Evolutionary conservation across 2,888 invertebrate genomes (phyloP), one percentile per base, ranked within the genome.

Genomic region (Allacma fusca): DNA sequence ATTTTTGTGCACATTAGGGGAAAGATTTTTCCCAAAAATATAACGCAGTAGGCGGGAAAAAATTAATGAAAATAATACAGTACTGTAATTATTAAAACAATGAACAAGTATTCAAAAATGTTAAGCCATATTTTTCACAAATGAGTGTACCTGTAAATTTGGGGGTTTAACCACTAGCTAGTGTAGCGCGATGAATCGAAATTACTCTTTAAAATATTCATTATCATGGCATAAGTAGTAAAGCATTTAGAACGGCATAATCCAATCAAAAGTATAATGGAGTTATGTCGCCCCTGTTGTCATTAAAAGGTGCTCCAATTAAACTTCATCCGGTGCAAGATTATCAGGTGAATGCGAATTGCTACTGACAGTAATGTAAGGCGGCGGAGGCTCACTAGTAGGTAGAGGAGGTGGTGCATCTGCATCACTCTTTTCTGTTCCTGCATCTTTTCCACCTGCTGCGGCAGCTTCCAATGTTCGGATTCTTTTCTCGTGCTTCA

Each of bases 401-500:
- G 84, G 80, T 40, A 83, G 65, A 65, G 80, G 81, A 40, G 80
- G 81, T 12, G 76, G 50, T 44, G 44, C 76, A 23, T 76, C 76
- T 16, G 65, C 34, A 43, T 75, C 72, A 13, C 1, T 19, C 64
- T 57, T 79, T n/a, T 65, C 67, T 19, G 62, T 62, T 13, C 4
- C 26, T 13, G 26, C 67, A 29, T 7, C 34, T 21, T 29, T 67
- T 9, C 40, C 34, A 19, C 79, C 79, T 23, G 77, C 80, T 64
- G 81, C 78, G 77, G 81, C 83, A 34, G 92, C 92, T 86, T 94
- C 94, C 13, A 94, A 88, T 2, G 93, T 92, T 50, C 93, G 89
- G 86, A 94, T 94, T 74, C 94, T 89, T 84, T 94, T 95, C 88
- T 96, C 96, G 86, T 96, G 96, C 86, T 96, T 96, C 29, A 96